Percentiles rank a stretch among this genome's conserved stretches.
Conservation (phyloP, 2,113 vertebrate species). For the Hippocampus barbouri region DNA sequence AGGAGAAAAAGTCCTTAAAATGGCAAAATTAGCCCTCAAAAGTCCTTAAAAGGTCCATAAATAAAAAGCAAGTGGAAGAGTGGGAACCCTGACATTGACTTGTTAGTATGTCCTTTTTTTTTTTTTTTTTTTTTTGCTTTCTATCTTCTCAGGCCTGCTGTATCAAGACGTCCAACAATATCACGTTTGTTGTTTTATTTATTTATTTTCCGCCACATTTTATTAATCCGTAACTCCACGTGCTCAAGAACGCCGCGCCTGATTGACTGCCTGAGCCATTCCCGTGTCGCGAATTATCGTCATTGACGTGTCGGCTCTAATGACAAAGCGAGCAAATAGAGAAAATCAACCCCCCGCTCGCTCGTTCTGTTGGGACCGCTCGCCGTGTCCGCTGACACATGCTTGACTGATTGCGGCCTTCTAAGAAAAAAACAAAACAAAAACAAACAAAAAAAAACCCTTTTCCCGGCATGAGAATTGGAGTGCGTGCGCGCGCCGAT, state of each 20-base stretch:
- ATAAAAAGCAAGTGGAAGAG: too few relatives aligned
- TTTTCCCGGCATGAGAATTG: not conserved
- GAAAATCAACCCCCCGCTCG: not conserved
- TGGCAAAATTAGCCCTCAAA: too few relatives aligned
- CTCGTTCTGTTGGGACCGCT: not conserved
- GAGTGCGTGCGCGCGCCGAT: not conserved
- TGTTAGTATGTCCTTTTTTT: not conserved
- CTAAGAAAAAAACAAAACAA: too few relatives aligned
- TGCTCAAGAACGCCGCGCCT: conserved; percentile 35
- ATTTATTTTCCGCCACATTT: not conserved
- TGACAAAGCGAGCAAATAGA: conserved; percentile 20
- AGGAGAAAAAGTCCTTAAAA: too few relatives aligned
- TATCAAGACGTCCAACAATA: conserved; percentile 18
- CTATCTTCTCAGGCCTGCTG: not conserved
- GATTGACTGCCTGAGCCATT: conserved; percentile 26
- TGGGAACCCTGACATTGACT: not conserved
- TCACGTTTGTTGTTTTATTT: conserved; percentile 19
- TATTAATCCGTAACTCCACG: not conserved
- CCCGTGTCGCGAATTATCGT: conserved; percentile 18
- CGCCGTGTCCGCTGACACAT: not conserved
- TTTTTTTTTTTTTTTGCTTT: not conserved
- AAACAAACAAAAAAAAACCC: not conserved
- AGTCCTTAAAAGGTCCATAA: too few relatives aligned
- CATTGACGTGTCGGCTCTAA: conserved; percentile 18
- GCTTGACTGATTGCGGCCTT: conserved; percentile 4